A percentile compares a stretch with the other conserved stretches of the same genome.
Evolutionary conservation across 2,797 vertebrate species (phyloP).

Genomic region (Alexandromys oeconomus): DNA sequence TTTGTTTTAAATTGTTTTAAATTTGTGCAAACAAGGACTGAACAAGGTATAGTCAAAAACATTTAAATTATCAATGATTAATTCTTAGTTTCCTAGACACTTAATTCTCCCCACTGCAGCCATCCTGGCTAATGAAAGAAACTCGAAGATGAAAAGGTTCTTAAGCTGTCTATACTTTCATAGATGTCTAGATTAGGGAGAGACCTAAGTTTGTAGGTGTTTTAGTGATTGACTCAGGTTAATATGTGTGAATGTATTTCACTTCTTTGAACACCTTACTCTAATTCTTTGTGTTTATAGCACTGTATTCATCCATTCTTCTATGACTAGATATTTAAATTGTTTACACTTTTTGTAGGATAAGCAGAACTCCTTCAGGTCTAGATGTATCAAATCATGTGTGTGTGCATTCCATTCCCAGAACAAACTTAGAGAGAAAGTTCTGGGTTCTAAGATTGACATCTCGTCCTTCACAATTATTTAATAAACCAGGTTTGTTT

Average conservation of each 20-base stretch:
- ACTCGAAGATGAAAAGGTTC: neutral
- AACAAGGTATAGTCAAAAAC: conserved; percentile 3
- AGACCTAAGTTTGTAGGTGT: neutral
- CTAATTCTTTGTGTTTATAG: neutral
- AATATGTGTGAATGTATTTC: neutral
- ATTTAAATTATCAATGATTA: neutral
- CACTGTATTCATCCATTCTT: neutral
- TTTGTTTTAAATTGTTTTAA: conserved; percentile 66
- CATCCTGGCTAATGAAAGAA: neutral
- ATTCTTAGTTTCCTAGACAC: neutral
- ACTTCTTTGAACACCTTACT: conserved; percentile 32
- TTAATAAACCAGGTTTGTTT: neutral
- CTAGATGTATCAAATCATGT: neutral
- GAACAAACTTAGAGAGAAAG: conserved; percentile 17
- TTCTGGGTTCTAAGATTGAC: neutral
- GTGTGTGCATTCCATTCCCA: neutral
- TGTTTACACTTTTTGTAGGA: neutral
- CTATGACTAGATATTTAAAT: conserved; percentile 1
- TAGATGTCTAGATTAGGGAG: neutral
- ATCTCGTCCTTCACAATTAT: neutral
- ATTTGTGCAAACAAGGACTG: conserved; percentile 44
- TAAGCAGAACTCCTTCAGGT: neutral
- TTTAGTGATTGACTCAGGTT: neutral
- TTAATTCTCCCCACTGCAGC: neutral
- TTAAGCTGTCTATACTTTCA: conserved; percentile 48